Evolutionary conservation across 1,140 invertebrate genomes (phyloP), one percentile per base, ranked within the genome.

Genomic region (Plectus sambesii): DNA sequence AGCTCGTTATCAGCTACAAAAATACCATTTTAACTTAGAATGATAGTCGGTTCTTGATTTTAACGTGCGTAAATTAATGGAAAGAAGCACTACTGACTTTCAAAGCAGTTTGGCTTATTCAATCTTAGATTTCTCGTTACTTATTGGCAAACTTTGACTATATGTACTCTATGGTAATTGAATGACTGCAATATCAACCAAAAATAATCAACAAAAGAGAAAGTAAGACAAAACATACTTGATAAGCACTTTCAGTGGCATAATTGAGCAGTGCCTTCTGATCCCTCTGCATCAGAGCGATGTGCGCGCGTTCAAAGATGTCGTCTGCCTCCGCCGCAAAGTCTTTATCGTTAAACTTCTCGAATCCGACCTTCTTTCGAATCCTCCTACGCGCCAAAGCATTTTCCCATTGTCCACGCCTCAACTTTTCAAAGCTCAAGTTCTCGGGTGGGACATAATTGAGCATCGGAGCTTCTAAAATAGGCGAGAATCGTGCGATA

Each of bases 221-320:
- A 36, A 24, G 4, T 1, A 39, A 35, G 53, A 72, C 51, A 47
- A 54, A 35, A 70, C 75, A 75, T 71, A 82, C 80, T 35, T 82
- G 82, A 75, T 83, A 92, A 3, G 83, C 85, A 60, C 79, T 77
- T 73, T 94, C 88, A 4, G 87, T 92, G 1, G 90, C 81, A 61
- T 78, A 79, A 39, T 81, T 72, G 59, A 80, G 76, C 1, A 96
- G 66, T 39, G 75, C 72, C 17, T 79, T 71, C 60, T 79, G 76
- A 59, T 92, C 79, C 54, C 81, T 78, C 6, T 75, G 73, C 5
- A 77, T 76, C 53, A 97, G 71, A 43, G 79, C 74, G 60, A 82
- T 75, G 65, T 94, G 87, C 3, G 87, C 82, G 59, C 87, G 81
- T 3, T 83, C 78, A 63, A 96, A 96, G 55, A 92, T 82, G 19